Evolutionary conservation across 1,140 invertebrate genomes (phyloP).

Genomic region (Aphis gossypii): DNA sequence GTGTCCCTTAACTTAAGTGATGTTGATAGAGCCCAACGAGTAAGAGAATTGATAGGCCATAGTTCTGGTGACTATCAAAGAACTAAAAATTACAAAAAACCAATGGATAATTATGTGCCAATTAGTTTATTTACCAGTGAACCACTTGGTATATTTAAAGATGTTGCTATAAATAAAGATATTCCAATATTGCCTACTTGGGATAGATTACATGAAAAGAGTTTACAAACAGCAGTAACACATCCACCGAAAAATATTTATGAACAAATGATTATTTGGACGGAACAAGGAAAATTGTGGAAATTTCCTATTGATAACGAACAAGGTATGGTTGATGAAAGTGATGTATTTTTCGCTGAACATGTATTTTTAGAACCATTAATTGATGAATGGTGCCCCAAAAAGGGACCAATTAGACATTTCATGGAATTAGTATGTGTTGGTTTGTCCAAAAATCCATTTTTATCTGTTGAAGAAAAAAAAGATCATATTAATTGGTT

Average conservation of each 20-base stretch:
- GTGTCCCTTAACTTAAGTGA: neutral
- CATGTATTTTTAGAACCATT: conserved; percentile 92
- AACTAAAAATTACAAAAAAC: conserved; percentile 44
- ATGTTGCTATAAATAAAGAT: conserved; percentile 59
- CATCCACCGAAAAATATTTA: conserved; percentile 87
- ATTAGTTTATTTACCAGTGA: conserved; percentile 52
- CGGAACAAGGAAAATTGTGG: conserved; percentile 94
- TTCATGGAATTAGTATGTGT: conserved; percentile 96
- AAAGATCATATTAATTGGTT: conserved; percentile 92
- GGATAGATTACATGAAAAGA: conserved; percentile 71
- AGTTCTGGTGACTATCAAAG: neutral
- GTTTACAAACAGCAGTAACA: conserved; percentile 71
- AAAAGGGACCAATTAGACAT: conserved; percentile 85
- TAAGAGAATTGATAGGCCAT: neutral
- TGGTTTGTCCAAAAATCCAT: conserved; percentile 94
- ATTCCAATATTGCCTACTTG: conserved; percentile 71
- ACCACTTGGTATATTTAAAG: conserved; percentile 57
- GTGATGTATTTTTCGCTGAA: conserved; percentile 83
- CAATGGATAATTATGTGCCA: conserved; percentile 45
- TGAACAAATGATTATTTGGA: conserved; percentile 93
- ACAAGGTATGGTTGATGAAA: conserved; percentile 85
- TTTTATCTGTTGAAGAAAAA: conserved; percentile 80
- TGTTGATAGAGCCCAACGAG: conserved; percentile 31
- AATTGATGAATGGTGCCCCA: conserved; percentile 87
- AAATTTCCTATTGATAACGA: conserved; percentile 98